Conservation (phyloP, 2,797 vertebrate genomes). For the Etheostoma perlongum region DNA sequence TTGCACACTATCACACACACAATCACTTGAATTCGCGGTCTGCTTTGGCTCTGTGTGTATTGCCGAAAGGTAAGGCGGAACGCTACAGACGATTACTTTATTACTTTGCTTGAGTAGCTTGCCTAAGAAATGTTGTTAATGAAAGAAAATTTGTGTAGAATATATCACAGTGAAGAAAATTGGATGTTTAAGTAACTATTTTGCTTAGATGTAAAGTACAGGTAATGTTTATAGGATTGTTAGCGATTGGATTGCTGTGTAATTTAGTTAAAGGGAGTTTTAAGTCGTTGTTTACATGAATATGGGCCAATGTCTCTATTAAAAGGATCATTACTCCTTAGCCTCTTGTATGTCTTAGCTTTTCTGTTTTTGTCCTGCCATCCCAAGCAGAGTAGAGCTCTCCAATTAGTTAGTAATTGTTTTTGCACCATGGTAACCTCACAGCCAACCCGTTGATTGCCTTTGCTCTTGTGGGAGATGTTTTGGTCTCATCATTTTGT, state of each 20-base stretch:
- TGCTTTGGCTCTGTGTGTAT: conserved; percentile 15
- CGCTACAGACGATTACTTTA: not conserved
- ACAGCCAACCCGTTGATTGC: conserved; percentile 8
- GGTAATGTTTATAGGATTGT: not conserved
- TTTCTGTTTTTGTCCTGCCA: not conserved
- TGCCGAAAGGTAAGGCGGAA: conserved; percentile 51
- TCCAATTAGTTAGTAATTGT: conserved; percentile 43
- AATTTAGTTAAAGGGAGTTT: not conserved
- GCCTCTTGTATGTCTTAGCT: not conserved
- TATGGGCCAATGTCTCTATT: not conserved
- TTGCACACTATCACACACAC: conserved; percentile 14
- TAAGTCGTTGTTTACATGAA: not conserved
- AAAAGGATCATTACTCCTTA: not conserved
- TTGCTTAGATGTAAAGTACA: not conserved
- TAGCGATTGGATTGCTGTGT: not conserved
- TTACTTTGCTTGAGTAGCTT: not conserved
- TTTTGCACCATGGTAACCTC: conserved; percentile 52
- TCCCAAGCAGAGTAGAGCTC: conserved; percentile 18
- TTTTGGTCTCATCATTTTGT: conserved; percentile 11
- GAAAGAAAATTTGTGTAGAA: not conserved
- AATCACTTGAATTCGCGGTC: conserved; percentile 8
- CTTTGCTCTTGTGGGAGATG: conserved; percentile 20
- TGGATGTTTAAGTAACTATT: not conserved
- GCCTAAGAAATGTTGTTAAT: not conserved
- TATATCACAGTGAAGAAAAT: not conserved